Base-by-base conservation (phyloP, 2,797 vertebrate genomes). In the Chelon labrosus region DNA sequence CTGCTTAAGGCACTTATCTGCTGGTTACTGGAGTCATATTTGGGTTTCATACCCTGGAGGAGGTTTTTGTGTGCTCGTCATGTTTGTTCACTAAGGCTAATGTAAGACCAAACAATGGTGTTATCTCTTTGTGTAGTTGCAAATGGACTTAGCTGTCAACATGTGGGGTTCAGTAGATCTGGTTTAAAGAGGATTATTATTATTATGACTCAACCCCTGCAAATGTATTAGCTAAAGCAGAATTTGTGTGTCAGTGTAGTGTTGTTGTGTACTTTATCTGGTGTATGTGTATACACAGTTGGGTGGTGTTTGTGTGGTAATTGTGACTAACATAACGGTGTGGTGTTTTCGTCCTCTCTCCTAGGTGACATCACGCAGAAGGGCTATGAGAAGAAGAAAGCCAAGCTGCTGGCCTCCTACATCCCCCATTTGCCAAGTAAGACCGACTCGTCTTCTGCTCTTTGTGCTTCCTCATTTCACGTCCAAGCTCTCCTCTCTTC, bases 351-450 rank as follows among this genome's bases (percentile, higher is more conserved):
- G 64, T 92, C 77, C 69, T 85, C 77, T 91, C 92, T 46, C 44
- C 87, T 86, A 99, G 97, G 98, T 90, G 98, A 99, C 93, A 98
- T 99, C 94, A 99, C 98, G 0, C 98, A 98, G 87, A 99, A 99
- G 89, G 97, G 98, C 76, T 98, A 98, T 92, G 97, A 99, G 93
- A 99, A 99, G 95, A 99, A 99, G 92, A 95, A 93, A 88, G 96
- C 96, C 61, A 99, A 97, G 89, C 96, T 99, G 53, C 94, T 99
- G 82, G 95, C 94, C 88, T 96, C 96, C 0, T 98, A 96, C 77
- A 94, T 97, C 82, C 95, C 96, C 0, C 96, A 96, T 68, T 93
- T 91, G 62, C 95, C 96, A 95, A 97, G 97, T 98, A 94, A 89
- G 96, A 81, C 51, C 38, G 73, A 16, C 27, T 72, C 68, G 54